phyloP scores from a whole-genome alignment of 1,140 invertebrate genomes.

The Drosophila parvula region DNA sequence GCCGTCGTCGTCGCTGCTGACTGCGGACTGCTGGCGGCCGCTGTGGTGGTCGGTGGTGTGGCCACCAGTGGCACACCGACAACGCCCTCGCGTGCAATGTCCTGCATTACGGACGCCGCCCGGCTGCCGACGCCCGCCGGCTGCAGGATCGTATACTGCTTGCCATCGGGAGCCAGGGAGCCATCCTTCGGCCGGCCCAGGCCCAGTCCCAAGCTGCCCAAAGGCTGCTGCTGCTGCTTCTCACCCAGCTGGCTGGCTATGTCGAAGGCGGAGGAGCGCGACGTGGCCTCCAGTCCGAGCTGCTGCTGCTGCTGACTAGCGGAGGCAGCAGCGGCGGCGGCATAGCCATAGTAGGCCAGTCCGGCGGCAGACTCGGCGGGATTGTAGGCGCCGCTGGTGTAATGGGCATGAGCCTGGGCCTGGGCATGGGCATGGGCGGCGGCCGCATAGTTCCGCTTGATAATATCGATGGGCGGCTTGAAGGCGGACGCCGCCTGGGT shows the following conservation, averaged over 20 bases:
- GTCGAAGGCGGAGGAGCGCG: constrained; percentile 46
- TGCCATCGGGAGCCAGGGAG: constrained; percentile 71
- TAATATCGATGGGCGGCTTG: constrained; percentile 87
- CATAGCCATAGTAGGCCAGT: constrained; percentile 69
- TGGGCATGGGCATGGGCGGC: constrained; percentile 52
- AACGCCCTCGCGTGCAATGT: constrained; percentile 88
- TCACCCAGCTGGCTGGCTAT: constrained; percentile 55
- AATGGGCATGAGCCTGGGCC: constrained; percentile 34
- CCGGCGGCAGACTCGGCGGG: constrained; percentile 56
- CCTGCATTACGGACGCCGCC: constrained; percentile 91
- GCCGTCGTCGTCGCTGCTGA: constrained; percentile 27
- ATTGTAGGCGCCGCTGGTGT: constrained; percentile 60
- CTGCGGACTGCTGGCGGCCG: constrained; percentile 52
- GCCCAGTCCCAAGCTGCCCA: background rate
- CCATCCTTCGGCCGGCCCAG: constrained; percentile 16
- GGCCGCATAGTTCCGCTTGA: constrained; percentile 84
- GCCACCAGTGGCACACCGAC: constrained; percentile 88
- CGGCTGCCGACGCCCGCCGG: constrained; percentile 90
- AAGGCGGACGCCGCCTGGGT: constrained; percentile 90
- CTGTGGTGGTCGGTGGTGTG: constrained; percentile 53
- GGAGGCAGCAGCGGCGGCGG: constrained; percentile 55
- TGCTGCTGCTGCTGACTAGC: constrained; percentile 58
- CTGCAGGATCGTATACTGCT: constrained; percentile 93
- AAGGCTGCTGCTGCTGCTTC: constrained; percentile 19
- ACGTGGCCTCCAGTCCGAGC: constrained; percentile 18